Percentiles rank a stretch among this genome's conserved stretches.
Conservation (phyloP, 1,140 invertebrate genomes). For the Batillaria attramentaria region DNA sequence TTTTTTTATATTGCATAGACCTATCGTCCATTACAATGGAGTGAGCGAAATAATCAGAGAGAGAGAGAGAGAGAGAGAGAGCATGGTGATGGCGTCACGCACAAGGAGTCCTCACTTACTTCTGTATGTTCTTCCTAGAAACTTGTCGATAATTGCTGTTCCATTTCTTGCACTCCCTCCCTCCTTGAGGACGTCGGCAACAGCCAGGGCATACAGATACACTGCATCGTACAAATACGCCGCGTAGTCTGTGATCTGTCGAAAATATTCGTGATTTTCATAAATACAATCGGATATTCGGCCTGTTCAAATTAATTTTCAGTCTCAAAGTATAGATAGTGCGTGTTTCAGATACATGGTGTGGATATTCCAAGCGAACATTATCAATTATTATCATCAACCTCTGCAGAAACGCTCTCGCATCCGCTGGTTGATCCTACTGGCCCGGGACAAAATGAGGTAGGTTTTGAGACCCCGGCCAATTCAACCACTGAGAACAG, state of each 20-base stretch:
- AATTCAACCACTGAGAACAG: too few species aligned
- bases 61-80: background rate
- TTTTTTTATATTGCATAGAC: constrained; percentile 3
- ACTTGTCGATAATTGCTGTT: constrained; percentile 78
- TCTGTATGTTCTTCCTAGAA: constrained; percentile 79
- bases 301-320: background rate
- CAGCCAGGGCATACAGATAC: constrained; percentile 88
- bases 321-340: background rate
- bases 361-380: too few species aligned
- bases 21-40: too few species aligned
- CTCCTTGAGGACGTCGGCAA: constrained; percentile 82
- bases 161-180: constrained; percentile 76
- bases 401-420: too few species aligned
- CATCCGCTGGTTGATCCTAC: too few species aligned
- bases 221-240: constrained; percentile 97
- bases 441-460: too few species aligned
- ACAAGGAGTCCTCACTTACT: constrained; percentile 75
- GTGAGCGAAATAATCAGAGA: background rate
- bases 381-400: too few species aligned
- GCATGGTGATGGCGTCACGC: background rate
- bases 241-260: constrained; percentile 91
- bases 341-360: too few species aligned
- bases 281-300: background rate
- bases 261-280: constrained; percentile 41
- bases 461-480: too few species aligned